Base-by-base conservation (phyloP, 2,797 vertebrate genomes). In the Oreonectes daqikongensis region DNA sequence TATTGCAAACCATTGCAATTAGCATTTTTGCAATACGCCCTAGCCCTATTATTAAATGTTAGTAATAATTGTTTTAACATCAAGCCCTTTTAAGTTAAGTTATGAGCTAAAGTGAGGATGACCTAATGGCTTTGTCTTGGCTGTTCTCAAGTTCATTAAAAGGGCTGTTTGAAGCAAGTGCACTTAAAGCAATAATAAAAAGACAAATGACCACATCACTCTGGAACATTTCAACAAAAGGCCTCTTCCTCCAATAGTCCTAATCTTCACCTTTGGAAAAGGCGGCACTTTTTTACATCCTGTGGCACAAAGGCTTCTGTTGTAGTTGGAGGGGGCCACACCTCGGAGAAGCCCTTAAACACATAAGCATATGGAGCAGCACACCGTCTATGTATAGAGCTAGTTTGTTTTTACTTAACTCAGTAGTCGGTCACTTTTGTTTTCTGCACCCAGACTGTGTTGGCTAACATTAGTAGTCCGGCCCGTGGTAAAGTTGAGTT, bases 221-320 rank as follows among this genome's bases (percentile, higher is more conserved):
- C 26, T 67, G 91, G 88, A 90, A 83, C 40, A 69, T 87, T 76
- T 70, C 22, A 83, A 80, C 74, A 79, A 83, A 77, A 80, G 74
- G 73, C 66, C 50, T 72, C 89, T 92, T 92, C 91, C 91, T 92
- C 87, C 87, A 72, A 90, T 91, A 91, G 90, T 92, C 86, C 82
- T 85, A 78, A 70, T 72, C 82, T 84, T 81, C 83, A 83, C 82
- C 87, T 89, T 84, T 82, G 85, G 87, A 89, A 89, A 86, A 87
- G 86, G 81, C 85, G 86, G 84, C 4, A 71, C 84, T 86, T 87
- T 86, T 89, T 80, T 73, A 80, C 83, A 88, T 91, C 87, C 89
- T 89, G 85, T 88, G 88, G 82, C 85, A 89, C 78, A 66, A 73
- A 83, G 72, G 65, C 40, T 42, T 74, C 46, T 40, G 72, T 75